Percentiles rank a stretch among this genome's conserved stretches.
Conservation (phyloP, 2,797 vertebrate species). For the Capromys pilorides region DNA sequence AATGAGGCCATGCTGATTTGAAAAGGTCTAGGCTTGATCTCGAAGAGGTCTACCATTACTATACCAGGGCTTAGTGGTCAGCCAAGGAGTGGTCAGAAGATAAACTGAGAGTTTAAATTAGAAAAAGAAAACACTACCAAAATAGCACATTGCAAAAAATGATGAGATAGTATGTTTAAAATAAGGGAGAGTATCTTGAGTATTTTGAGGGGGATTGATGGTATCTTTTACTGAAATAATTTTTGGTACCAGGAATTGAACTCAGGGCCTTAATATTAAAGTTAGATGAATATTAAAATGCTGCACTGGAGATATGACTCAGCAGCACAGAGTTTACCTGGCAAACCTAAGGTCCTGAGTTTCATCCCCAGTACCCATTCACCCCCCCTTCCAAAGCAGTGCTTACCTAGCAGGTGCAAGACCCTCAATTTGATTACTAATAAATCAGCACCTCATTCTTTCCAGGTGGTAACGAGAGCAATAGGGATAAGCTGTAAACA, state of each 20-base stretch:
- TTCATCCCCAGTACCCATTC: no score
- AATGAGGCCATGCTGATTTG: background rate
- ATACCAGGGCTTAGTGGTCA: background rate
- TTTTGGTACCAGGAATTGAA: no score
- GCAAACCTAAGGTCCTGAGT: no score
- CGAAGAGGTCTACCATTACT: background rate
- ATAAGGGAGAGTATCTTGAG: background rate
- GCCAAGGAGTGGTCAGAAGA: background rate
- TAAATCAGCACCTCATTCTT: no score
- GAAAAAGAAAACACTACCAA: background rate
- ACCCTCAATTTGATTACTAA: no score
- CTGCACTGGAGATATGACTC: no score
- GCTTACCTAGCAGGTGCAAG: no score
- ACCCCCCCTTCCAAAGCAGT: no score
- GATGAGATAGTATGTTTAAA: background rate
- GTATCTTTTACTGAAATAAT: background rate
- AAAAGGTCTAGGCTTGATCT: background rate
- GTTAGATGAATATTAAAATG: no score
- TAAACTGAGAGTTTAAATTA: background rate
- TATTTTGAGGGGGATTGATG: background rate
- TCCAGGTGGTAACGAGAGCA: background rate
- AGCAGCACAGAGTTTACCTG: no score
- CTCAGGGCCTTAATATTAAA: no score
- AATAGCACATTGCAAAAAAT: background rate
- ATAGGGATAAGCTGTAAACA: background rate